Percentiles rank a stretch among this genome's conserved stretches.
Evolutionary conservation across 2,797 vertebrate species (phyloP).

Genomic region (Menidia menidia): DNA sequence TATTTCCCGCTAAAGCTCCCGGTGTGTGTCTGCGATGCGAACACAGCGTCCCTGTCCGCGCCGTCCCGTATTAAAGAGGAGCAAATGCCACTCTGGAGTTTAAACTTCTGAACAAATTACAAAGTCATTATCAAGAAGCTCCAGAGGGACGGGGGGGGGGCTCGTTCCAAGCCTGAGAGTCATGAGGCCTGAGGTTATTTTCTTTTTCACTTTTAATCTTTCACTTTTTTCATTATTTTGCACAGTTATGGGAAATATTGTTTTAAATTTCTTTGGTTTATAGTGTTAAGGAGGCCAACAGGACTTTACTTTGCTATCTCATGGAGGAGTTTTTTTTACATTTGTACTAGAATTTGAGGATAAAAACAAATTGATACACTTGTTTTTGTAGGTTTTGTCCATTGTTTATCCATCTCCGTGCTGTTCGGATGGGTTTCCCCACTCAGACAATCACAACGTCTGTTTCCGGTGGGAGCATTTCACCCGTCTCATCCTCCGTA

Average conservation of each 20-base stretch:
- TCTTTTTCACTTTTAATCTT: background rate
- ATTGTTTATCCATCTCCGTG: background rate
- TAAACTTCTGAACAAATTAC: background rate
- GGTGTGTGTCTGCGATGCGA: background rate
- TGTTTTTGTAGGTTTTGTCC: background rate
- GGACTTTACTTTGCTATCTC: background rate
- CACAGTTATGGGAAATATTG: background rate
- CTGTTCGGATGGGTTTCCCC: constrained; percentile 1
- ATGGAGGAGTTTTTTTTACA: background rate
- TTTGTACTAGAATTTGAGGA: background rate
- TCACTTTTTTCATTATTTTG: background rate
- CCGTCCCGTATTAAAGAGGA: background rate
- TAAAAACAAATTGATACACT: background rate
- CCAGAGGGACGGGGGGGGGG: background rate
- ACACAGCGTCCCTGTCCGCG: background rate
- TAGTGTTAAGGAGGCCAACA: background rate
- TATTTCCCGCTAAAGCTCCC: background rate
- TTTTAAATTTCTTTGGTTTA: background rate
- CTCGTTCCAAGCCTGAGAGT: background rate
- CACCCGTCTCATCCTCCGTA: constrained; percentile 43
- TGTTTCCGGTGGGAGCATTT: constrained; percentile 36
- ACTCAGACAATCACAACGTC: constrained; percentile 29
- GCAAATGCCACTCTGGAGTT: background rate
- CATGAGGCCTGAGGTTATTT: background rate
- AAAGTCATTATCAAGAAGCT: background rate